These are phyloP conservation scores for Esox masquinongy DNA, from an alignment of 2,797 vertebrate species.

Conservation along the genomic window DNA sequence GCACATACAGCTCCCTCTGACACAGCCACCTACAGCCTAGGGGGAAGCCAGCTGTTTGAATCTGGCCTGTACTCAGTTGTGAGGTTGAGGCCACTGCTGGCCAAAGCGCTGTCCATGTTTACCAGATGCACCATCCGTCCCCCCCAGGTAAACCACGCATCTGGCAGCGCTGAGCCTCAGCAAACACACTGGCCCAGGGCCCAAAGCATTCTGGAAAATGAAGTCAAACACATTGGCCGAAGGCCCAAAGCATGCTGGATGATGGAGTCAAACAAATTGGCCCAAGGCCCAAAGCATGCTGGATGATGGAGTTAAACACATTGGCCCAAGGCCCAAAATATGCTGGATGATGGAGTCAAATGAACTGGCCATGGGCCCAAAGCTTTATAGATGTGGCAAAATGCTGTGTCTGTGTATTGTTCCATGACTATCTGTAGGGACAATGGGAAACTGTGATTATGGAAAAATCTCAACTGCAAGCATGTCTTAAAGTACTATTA, in stretches of 20 bases:
- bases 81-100: slow-evolving; percentile 46
- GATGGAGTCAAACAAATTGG: not conserved
- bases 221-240: slow-evolving; percentile 25
- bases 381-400: not conserved
- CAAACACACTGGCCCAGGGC: slow-evolving; percentile 51
- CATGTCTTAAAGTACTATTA: not conserved
- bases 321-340: not conserved
- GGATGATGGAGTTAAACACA: not conserved
- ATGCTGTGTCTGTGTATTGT: not conserved
- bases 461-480: not conserved
- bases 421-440: not conserved
- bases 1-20: slow-evolving; percentile 36
- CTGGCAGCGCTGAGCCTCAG: slow-evolving; percentile 59
- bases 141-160: slow-evolving; percentile 66
- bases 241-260: not conserved
- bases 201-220: slow-evolving; percentile 38
- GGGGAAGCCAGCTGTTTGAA: slow-evolving; percentile 59
- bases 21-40: slow-evolving; percentile 29
- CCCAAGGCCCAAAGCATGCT: not conserved
- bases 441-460: not conserved
- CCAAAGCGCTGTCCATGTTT: slow-evolving; percentile 50
- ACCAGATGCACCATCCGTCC: slow-evolving; percentile 64
- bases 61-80: slow-evolving; percentile 59
- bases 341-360: too few relatives aligned
- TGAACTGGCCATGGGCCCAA: not conserved